A percentile compares a stretch with the other conserved stretches of the same genome.
phyloP scores from a whole-genome alignment of 2,797 vertebrate species.

The Labeo calbasu region DNA sequence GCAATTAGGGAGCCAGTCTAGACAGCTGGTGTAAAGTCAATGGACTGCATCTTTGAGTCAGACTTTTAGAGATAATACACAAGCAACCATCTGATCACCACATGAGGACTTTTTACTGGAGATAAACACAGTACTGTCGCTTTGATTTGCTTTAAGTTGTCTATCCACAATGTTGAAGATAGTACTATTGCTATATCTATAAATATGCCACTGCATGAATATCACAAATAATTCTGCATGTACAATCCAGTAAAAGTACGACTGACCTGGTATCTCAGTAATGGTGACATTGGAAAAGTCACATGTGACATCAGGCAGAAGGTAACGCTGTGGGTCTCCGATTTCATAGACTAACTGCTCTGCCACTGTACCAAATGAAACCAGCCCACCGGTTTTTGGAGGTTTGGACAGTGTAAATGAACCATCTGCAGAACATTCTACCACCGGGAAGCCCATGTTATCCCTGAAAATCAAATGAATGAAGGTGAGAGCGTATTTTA shows the following conservation, averaged over 20 bases:
- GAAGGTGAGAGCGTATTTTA: background rate
- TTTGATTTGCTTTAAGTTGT: background rate
- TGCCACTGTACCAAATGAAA: slow-evolving; percentile 83
- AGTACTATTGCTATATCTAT: background rate
- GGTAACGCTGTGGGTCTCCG: slow-evolving; percentile 80
- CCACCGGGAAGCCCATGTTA: slow-evolving; percentile 85
- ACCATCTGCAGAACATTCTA: slow-evolving; percentile 82
- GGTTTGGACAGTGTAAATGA: slow-evolving; percentile 83
- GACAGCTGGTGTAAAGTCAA: slow-evolving; percentile 37
- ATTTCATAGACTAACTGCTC: slow-evolving; percentile 90
- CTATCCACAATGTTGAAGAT: background rate
- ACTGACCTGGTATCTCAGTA: slow-evolving; percentile 82
- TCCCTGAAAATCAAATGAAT: slow-evolving; percentile 73
- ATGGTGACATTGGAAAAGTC: slow-evolving; percentile 86
- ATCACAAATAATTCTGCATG: background rate
- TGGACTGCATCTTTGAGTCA: background rate
- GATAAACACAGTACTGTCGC: background rate
- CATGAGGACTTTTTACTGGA: background rate
- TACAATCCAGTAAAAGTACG: background rate
- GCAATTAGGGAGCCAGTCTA: slow-evolving; percentile 14
- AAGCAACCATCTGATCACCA: slow-evolving; percentile 6
- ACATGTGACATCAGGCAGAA: slow-evolving; percentile 86
- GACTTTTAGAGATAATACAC: slow-evolving; percentile 30
- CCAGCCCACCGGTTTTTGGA: slow-evolving; percentile 79
- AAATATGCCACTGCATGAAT: background rate